Percentiles rank a stretch among this genome's conserved stretches.
phyloP scores from a whole-genome alignment of 2,113 vertebrate species.

The Carassius gibelio region DNA sequence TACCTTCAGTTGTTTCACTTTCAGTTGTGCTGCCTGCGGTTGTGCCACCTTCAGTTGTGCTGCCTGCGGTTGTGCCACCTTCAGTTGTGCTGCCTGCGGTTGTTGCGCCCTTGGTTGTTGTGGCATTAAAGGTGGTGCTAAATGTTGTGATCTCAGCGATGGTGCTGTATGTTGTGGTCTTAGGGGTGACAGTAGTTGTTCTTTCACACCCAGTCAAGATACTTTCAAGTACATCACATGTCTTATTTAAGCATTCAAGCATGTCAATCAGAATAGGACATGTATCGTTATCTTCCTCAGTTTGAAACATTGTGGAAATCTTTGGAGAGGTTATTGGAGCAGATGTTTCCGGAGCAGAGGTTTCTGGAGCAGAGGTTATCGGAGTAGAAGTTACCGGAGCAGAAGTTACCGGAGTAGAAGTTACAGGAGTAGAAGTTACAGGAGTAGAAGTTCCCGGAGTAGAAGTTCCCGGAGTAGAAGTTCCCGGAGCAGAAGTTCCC shows the following conservation, averaged over 20 bases:
- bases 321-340: not conserved
- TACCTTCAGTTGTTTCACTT: not conserved
- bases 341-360: not conserved
- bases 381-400: not conserved
- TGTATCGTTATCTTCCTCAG: not conserved
- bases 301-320: not conserved
- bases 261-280: not conserved
- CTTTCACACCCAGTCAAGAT: not conserved
- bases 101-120: not conserved
- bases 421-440: not conserved
- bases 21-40: no score
- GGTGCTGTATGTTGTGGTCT: not conserved
- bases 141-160: not conserved
- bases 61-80: not conserved
- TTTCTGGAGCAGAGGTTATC: not conserved
- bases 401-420: not conserved
- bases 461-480: not conserved
- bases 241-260: constrained; percentile 21
- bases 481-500: not conserved
- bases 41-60: not conserved
- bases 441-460: not conserved
- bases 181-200: not conserved
- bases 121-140: not conserved
- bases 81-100: not conserved
- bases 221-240: not conserved